A percentile compares a stretch with the other conserved stretches of the same genome.
Conservation (phyloP, 2,888 invertebrate genomes). For the Azorinus chamasolen region DNA sequence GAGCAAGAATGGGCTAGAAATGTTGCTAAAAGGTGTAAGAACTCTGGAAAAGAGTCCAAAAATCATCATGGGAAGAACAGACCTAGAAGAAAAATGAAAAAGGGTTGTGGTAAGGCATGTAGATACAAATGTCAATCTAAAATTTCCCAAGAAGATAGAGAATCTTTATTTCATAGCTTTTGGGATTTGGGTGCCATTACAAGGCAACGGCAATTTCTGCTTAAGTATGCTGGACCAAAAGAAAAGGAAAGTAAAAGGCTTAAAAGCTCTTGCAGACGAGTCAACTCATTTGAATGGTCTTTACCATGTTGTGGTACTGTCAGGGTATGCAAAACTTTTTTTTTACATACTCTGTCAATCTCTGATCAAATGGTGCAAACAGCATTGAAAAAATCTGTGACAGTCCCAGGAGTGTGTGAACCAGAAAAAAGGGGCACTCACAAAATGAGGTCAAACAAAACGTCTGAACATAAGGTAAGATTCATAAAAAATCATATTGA, state of each 20-base stretch:
- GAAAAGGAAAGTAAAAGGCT: not conserved
- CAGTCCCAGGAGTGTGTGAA: slow-evolving; percentile 20
- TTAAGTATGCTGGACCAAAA: slow-evolving; percentile 14
- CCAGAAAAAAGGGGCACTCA: slow-evolving; percentile 17
- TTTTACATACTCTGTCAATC: slow-evolving; percentile 16
- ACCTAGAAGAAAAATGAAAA: not conserved
- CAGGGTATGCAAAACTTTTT: slow-evolving; percentile 33
- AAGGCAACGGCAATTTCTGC: slow-evolving; percentile 30
- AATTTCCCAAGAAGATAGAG: not conserved
- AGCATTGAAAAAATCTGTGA: slow-evolving; percentile 5
- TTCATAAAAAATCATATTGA: slow-evolving; percentile 22
- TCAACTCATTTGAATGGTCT: slow-evolving; percentile 1
- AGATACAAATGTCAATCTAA: slow-evolving; percentile 9
- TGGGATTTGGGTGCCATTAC: slow-evolving; percentile 19
- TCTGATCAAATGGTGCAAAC: slow-evolving; percentile 9
- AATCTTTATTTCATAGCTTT: slow-evolving; percentile 19
- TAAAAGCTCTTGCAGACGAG: not conserved
- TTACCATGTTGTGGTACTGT: slow-evolving; percentile 3
- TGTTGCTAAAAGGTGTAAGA: slow-evolving; percentile 2
- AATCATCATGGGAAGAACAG: not conserved
- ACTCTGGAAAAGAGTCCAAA: slow-evolving; percentile 4
- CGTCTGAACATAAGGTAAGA: not conserved
- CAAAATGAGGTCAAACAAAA: slow-evolving; percentile 10
- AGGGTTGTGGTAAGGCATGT: slow-evolving; percentile 1
- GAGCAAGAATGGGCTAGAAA: slow-evolving; percentile 5